Percentiles rank a stretch among this genome's conserved stretches.
Evolutionary conservation across 2,888 invertebrate genomes (phyloP).

Genomic region (Mythimna loreyi): DNA sequence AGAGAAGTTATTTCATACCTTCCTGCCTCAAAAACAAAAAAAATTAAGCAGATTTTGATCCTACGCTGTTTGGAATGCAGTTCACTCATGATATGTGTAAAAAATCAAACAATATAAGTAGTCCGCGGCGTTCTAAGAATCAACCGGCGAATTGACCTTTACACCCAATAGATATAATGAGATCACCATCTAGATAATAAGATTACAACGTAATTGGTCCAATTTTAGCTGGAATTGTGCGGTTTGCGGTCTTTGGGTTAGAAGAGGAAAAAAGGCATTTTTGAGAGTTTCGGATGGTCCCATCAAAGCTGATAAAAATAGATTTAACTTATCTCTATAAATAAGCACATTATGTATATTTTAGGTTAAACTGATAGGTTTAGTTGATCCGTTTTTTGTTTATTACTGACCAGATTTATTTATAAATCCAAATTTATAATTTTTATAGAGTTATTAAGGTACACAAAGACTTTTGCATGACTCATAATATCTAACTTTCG

Average conservation of each 20-base stretch:
- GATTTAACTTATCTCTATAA: not conserved
- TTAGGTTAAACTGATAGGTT: no score
- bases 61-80: not conserved
- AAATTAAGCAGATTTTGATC: no score
- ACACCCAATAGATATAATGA: constrained; percentile 49
- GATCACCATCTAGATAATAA: constrained; percentile 58
- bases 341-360: no score
- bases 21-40: no score
- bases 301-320: not conserved
- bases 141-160: constrained; percentile 55
- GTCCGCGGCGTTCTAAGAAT: constrained; percentile 36
- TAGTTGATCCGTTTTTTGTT: no score
- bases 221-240: constrained; percentile 32
- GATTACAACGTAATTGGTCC: constrained; percentile 48
- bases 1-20: no score
- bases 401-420: no score
- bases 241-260: constrained; percentile 13
- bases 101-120: constrained; percentile 8
- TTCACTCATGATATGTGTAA: not conserved
- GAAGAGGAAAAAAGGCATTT: constrained; percentile 13
- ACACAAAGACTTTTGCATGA: no score
- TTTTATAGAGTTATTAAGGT: no score
- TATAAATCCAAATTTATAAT: no score
- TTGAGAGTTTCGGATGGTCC: constrained; percentile 14
- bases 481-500: no score